Conservation (phyloP, 2,797 vertebrate species). For the Sparidentex hasta region DNA sequence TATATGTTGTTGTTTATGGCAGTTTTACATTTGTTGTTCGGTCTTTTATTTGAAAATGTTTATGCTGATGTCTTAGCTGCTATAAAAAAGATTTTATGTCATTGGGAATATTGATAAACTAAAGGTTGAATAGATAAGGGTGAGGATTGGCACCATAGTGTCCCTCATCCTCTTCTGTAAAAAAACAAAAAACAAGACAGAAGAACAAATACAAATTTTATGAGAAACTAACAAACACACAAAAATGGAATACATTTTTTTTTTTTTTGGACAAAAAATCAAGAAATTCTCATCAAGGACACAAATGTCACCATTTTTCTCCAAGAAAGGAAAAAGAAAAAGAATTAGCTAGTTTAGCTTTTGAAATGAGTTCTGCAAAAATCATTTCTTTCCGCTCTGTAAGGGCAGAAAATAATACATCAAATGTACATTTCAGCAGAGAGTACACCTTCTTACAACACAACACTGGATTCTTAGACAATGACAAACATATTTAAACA, state of each 20-base stretch:
- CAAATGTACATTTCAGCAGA: background rate
- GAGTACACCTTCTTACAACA: background rate
- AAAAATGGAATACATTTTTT: no score
- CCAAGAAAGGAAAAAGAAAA: background rate
- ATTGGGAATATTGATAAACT: no score
- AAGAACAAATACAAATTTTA: no score
- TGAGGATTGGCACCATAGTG: no score
- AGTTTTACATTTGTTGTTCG: no score
- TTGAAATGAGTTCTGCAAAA: background rate
- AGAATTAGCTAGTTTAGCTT: background rate
- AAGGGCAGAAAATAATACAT: background rate
- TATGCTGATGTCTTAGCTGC: no score
- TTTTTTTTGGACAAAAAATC: background rate
- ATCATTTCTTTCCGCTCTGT: background rate
- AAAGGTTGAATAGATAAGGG: no score
- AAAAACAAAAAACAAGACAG: no score
- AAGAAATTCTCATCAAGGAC: background rate
- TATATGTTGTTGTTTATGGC: no score
- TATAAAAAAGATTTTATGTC: no score
- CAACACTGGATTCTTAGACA: background rate
- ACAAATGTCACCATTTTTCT: background rate
- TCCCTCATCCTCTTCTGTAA: no score
- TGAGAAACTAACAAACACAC: background rate
- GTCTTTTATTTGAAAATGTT: no score
- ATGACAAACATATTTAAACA: conserved; percentile 13